Evolutionary conservation across 2,113 vertebrate genomes (phyloP).

Genomic region (Pachypanchax playfairii): DNA sequence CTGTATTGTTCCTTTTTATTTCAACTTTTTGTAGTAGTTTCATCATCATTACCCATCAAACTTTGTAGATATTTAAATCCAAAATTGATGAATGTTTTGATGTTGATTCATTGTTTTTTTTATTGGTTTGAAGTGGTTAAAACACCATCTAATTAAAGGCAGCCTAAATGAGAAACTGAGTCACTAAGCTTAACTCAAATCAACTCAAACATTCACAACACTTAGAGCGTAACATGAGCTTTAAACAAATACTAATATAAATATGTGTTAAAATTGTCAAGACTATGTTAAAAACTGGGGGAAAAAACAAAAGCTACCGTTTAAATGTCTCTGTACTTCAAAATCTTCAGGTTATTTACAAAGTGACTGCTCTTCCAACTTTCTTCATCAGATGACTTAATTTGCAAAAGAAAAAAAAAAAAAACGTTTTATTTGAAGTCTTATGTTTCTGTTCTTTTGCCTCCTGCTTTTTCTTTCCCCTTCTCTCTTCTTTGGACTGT

Average conservation of each 20-base stretch:
- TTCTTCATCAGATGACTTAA: conserved; percentile 82
- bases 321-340: not conserved
- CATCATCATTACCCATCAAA: too few relatives aligned
- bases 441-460: conserved; percentile 50
- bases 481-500: conserved; percentile 74
- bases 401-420: conserved; percentile 83
- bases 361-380: conserved; percentile 44
- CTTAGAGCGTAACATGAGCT: not conserved
- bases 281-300: too few relatives aligned
- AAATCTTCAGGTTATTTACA: conserved; percentile 38
- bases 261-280: too few relatives aligned
- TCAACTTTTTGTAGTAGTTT: too few relatives aligned
- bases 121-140: not conserved
- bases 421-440: conserved; percentile 69
- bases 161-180: too few relatives aligned
- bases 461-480: conserved; percentile 38
- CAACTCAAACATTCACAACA: not conserved
- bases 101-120: too few relatives aligned
- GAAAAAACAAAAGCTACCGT: too few relatives aligned
- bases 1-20: too few relatives aligned
- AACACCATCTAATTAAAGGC: not conserved
- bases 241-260: conserved; percentile 21
- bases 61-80: not conserved
- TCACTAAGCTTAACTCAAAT: not conserved
- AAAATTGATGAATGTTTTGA: too few relatives aligned